Base-by-base conservation (phyloP, 2,888 invertebrate genomes). In the Caenorhabditis parvicauda region DNA sequence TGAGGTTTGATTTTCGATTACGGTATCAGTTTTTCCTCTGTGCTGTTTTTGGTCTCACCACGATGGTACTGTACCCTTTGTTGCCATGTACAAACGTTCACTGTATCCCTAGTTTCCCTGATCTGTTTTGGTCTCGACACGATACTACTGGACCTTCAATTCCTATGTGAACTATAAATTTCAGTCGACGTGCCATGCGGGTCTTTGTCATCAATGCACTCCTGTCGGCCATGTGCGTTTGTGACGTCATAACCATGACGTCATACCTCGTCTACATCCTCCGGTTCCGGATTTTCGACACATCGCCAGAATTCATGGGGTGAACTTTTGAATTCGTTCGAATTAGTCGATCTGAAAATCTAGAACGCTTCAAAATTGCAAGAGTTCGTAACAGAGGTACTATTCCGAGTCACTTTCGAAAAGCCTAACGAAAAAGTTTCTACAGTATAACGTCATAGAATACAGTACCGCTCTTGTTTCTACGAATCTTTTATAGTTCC, bases 231-330 rank as follows among this genome's bases (percentile, higher is more conserved):
- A 76, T 79, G 63, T 79, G 75, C 12, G 59, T 75, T n/a, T 79
- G 79, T 45, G 79, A 79, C 44, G 74, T 77, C 29, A 57, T 71
- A 51, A 79, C 75, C 24, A 79, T 79, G 79, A 29, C 67, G 27
- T 76, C 79, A 24, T 79, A 79, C 55, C 59, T 75, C 45, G 64
- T 77, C 24, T 79, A 79, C 47, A 74, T 72, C 22, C 54, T 79
- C 9, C 68, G 79, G 6, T 79, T 79, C 54, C 69, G 64, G 19
- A 52, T 70, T 14, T 60, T 70, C 37, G 70, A 70, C 50, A 56
- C 50, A n/a, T 38, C 52, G 9, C 37, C 63, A 0, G 52, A 46
- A 0, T 53, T 46, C 22, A 60, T 59, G 38, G 62, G 56, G 56
- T 55, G 48, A 14, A 5, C 9, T 17, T 35, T 29, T 46, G 35